A percentile compares a stretch with the other conserved stretches of the same genome.
Evolutionary conservation across 2,888 invertebrate genomes (phyloP).

Genomic region (Lissonota sp.): DNA sequence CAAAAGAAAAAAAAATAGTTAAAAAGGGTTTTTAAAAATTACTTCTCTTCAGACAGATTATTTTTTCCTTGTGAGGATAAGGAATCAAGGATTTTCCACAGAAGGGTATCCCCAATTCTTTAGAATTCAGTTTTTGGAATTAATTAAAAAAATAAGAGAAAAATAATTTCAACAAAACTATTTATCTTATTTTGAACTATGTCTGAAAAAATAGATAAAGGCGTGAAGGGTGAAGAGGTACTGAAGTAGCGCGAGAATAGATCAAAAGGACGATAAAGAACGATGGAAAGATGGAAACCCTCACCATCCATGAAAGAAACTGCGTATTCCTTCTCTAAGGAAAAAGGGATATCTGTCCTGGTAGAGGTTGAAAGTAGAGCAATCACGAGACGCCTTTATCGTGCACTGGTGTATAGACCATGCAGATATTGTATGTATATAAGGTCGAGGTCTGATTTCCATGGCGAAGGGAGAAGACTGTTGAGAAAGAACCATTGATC

Average conservation of each 20-base stretch:
- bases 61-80: too few species aligned
- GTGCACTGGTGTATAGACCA: constrained; percentile 20
- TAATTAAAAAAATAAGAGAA: too few species aligned
- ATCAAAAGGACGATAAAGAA: constrained; percentile 46
- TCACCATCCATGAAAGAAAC: not conserved
- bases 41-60: too few species aligned
- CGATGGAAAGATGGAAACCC: constrained; percentile 15
- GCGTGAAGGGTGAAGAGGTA: constrained; percentile 7
- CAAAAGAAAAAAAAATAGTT: too few species aligned
- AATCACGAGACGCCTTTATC: not conserved
- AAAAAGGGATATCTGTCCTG: constrained; percentile 7
- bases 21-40: too few species aligned
- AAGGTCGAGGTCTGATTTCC: constrained; percentile 58
- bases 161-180: too few species aligned
- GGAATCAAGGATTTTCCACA: too few species aligned
- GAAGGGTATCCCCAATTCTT: too few species aligned
- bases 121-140: too few species aligned
- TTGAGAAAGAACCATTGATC: constrained; percentile 44
- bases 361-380: constrained; percentile 33
- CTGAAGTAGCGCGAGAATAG: not conserved
- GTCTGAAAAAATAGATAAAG: not conserved
- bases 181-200: too few species aligned
- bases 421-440: constrained; percentile 23
- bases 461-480: constrained; percentile 36
- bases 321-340: not conserved